Evolutionary conservation across 2,113 vertebrate species (phyloP).

Genomic region (Oryzias curvinotus): DNA sequence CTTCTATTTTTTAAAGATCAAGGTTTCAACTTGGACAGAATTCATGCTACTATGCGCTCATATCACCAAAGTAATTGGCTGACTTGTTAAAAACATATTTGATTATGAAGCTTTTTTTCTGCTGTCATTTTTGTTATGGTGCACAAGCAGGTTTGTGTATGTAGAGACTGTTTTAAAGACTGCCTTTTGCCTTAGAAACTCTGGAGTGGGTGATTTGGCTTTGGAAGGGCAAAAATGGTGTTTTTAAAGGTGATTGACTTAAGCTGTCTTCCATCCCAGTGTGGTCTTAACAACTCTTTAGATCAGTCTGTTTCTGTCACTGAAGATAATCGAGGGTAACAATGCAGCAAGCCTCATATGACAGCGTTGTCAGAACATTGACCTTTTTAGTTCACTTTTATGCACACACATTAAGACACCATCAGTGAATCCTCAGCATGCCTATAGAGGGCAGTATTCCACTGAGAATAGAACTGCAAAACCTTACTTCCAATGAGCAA

Average conservation of each 20-base stretch:
- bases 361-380: constrained; percentile 43
- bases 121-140: constrained; percentile 63
- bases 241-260: constrained; percentile 54
- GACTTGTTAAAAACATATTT: constrained; percentile 80
- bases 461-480: constrained; percentile 58
- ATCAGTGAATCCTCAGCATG: constrained; percentile 16
- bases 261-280: constrained; percentile 55
- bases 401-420: constrained; percentile 4
- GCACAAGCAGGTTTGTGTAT: constrained; percentile 51
- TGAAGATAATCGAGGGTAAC: constrained; percentile 59
- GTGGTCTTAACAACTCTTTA: constrained; percentile 58
- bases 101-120: constrained; percentile 65
- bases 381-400: constrained; percentile 10
- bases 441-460: constrained; percentile 74
- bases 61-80: constrained; percentile 73
- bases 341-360: constrained; percentile 55
- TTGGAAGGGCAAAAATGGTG: constrained; percentile 27
- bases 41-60: constrained; percentile 73
- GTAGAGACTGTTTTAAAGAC: not conserved
- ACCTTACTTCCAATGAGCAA: constrained; percentile 24
- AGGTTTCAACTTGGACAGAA: constrained; percentile 71
- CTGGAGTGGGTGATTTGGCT: not conserved
- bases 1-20: constrained; percentile 59
- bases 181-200: no score
- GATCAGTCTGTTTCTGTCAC: constrained; percentile 46